Base-by-base conservation (phyloP, 1,140 invertebrate species). In the Catajapyx aquilonaris region DNA sequence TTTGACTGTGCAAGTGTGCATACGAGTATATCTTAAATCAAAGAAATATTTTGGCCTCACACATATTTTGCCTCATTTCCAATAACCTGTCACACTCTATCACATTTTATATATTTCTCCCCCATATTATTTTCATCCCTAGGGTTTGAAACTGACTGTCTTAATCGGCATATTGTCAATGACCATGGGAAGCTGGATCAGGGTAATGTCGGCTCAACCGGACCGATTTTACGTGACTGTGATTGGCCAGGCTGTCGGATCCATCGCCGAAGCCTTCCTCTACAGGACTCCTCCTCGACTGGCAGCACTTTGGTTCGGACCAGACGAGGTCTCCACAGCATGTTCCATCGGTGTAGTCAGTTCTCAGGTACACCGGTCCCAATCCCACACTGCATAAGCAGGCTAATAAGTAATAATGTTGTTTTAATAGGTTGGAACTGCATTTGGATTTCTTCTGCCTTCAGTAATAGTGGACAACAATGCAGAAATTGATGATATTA, bases 261-360 rank as follows among this genome's bases (percentile, higher is more conserved):
- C 69, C 10, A 56, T 66, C 15, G 64, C 68, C 2, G 69, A 74
- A 48, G 58, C 71, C 18, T 76, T 73, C 46, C 64, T 71, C 38
- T 51, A 75, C 3, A 68, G 68, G 23, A 65, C 73, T 41, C 71
- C 72, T 13, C 59, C 72, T 2, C 52, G 62, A 22, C 45, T 75
- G 19, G 70, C 71, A 3, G 70, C 73, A 4, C 61, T 69, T 7
- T 75, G 73, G 73, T 75, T 75, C 48, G 65, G 68, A 13, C 55
- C 61, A 1, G 46, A 59, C 36, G 60, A 72, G 52, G 66, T 73
- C 5, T 70, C 69, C 5, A 68, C 66, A 3, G 73, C 72, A 5
- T 71, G 68, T 41, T 62, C 73, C 36, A 56, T 71, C 31, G 71
- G 70, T 5, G 71, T 74, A 2, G 75, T 75, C 50, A 72, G 73